Percentiles rank a stretch among this genome's conserved stretches.
These are phyloP conservation scores for Hiodon tergisus DNA, from an alignment of 2,113 vertebrate species.

Conservation along the genomic window DNA sequence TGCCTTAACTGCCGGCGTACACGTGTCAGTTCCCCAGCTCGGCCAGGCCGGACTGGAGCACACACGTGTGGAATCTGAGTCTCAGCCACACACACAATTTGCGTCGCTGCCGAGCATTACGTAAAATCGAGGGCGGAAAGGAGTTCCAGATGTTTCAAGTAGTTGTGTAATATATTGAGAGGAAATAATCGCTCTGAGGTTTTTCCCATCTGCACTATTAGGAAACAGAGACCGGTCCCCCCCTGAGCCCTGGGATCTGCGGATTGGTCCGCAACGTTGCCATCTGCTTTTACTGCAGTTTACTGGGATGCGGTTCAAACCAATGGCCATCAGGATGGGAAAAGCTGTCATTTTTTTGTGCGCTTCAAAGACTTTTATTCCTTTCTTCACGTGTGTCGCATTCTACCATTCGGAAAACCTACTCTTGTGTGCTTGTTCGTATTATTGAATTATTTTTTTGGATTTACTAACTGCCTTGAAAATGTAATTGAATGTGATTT, in stretches of 20 bases:
- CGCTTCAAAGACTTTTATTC: not conserved
- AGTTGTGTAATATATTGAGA: not conserved
- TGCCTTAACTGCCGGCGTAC: too few relatives aligned
- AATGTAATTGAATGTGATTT: constrained; percentile 20
- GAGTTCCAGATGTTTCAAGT: constrained; percentile 12
- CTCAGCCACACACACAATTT: not conserved
- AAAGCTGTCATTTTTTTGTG: not conserved
- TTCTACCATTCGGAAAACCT: not conserved
- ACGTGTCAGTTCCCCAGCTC: too few relatives aligned
- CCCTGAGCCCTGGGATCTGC: not conserved
- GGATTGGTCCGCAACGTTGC: not conserved
- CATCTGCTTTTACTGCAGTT: not conserved
- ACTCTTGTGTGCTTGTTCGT: constrained; percentile 15
- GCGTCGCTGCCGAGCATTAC: not conserved
- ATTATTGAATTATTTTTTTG: constrained; percentile 20
- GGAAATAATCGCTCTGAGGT: not conserved
- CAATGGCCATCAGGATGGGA: not conserved
- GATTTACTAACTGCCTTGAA: constrained; percentile 19
- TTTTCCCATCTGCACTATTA: not conserved
- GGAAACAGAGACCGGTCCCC: not conserved
- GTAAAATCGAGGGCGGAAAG: constrained; percentile 7
- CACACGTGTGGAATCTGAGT: not conserved
- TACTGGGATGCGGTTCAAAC: not conserved
- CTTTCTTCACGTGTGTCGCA: constrained; percentile 1
- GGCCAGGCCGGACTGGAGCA: too few relatives aligned